Conservation (phyloP, 1,140 invertebrate species). For the Trichogramma pretiosum region DNA sequence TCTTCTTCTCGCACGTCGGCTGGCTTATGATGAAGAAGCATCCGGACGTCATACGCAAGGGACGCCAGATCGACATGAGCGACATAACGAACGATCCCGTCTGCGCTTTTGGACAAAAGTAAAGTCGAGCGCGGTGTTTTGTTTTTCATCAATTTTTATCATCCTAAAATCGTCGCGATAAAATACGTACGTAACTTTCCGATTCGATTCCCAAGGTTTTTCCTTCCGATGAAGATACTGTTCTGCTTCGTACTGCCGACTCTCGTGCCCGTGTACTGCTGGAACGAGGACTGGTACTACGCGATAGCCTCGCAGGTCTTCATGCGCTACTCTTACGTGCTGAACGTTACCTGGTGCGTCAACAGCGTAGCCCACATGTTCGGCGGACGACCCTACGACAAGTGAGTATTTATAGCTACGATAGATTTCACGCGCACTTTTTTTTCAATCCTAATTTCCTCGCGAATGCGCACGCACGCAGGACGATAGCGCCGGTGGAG, state of each 20-base stretch:
- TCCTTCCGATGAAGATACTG: slow-evolving; percentile 45
- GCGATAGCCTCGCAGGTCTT: slow-evolving; percentile 47
- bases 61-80: slow-evolving; percentile 15
- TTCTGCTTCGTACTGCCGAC: slow-evolving; percentile 54
- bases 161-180: too few species aligned
- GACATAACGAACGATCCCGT: slow-evolving; percentile 14
- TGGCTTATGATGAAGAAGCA: slow-evolving; percentile 17
- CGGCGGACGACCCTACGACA: slow-evolving; percentile 57
- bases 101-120: slow-evolving; percentile 14
- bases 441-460: too few species aligned
- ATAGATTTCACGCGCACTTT: too few species aligned
- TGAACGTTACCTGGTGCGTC: slow-evolving; percentile 62
- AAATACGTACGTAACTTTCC: too few species aligned
- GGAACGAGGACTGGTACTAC: slow-evolving; percentile 51
- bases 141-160: background rate
- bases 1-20: slow-evolving; percentile 17
- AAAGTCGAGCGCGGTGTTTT: too few species aligned
- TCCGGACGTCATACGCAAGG: slow-evolving; percentile 14
- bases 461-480: too few species aligned
- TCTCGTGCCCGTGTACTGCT: slow-evolving; percentile 52
- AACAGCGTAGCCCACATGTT: slow-evolving; percentile 60
- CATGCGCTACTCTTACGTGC: slow-evolving; percentile 49
- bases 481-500: slow-evolving; percentile 12
- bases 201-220: too few species aligned
- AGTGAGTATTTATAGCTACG: slow-evolving; percentile 40